These are phyloP conservation scores for Pampusana beccarii DNA, from an alignment of 2,113 vertebrate genomes.

Conservation along the genomic window DNA sequence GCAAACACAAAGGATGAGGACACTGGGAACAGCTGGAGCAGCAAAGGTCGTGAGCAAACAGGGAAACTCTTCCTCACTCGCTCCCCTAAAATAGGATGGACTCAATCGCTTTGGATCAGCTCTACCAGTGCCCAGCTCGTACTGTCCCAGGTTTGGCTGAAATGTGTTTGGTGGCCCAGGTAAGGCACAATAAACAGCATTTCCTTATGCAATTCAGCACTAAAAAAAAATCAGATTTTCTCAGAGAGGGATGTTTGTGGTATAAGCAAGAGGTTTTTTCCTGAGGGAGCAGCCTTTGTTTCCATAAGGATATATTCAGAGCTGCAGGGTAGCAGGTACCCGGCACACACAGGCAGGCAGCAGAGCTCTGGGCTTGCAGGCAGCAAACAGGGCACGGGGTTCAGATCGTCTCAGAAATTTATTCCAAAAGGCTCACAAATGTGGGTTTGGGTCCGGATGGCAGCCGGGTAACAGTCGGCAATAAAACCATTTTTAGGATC, in stretches of 20 bases:
- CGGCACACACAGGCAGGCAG: not conserved
- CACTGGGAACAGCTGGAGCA: not conserved
- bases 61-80: not conserved
- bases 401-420: not conserved
- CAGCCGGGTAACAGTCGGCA: not conserved
- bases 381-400: not conserved
- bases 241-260: not conserved
- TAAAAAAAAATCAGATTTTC: not conserved
- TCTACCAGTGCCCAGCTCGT: not conserved
- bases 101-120: rapidly evolving
- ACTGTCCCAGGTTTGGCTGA: not conserved
- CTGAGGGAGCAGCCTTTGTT: not conserved
- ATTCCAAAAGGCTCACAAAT: too few relatives aligned
- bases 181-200: not conserved
- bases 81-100: not conserved
- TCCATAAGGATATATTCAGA: not conserved
- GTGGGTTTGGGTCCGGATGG: not conserved
- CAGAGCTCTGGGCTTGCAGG: not conserved
- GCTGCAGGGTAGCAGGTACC: not conserved
- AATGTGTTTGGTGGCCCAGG: not conserved
- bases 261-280: not conserved
- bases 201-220: not conserved
- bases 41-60: not conserved
- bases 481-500: not conserved
- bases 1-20: not conserved